Evolutionary conservation across 2,797 vertebrate species (phyloP), one percentile per base, ranked within the genome.

Genomic region (Malacoraja senta): DNA sequence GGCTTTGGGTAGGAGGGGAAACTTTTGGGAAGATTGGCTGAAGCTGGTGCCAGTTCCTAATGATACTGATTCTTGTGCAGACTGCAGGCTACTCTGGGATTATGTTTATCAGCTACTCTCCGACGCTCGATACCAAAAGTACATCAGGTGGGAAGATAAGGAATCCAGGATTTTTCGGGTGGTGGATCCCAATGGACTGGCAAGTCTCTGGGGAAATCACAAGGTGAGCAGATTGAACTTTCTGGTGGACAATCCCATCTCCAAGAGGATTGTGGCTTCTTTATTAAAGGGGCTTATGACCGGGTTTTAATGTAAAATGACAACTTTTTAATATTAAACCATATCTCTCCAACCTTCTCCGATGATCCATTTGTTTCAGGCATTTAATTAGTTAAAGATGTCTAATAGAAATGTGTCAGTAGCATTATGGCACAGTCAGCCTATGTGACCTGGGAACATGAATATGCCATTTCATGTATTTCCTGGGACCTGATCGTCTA

Each of bases 171-270:
- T 98, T 90, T 99, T 99, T 94, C 96, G 97, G 0, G 96, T 98
- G 0, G 97, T 98, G 15, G 97, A 98, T 94, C 98, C 98, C 0
- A 98, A 97, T 0, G 98, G 98, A 93, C 96, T 99, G 1, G 98
- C 98, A 29, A 96, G 96, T 93, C 98, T 99, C 94, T 99, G 98
- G 98, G 98, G 98, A 29, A 98, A 97, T 95, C 98, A 99, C 95
- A 99, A 99, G 97, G 98, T 98, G 93, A 96, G 84, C 10, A 21
- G 77, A 53, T 24, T 63, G 8, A 32, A n/a, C 26, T 8, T 61
- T 84, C 26, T 61, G 26, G 26, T 15, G 15, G 6, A 63, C 29
- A 32, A 21, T 74, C 24, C 38, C 26, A 26, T 74, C 35, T 6
- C 63, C 0, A 44, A 10, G 29, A 74, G 10, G 6, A 65, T 19